Percentiles rank a stretch among this genome's conserved stretches.
phyloP scores from a whole-genome alignment of 2,113 vertebrate species.

The Chloropsis cyanopogon region DNA sequence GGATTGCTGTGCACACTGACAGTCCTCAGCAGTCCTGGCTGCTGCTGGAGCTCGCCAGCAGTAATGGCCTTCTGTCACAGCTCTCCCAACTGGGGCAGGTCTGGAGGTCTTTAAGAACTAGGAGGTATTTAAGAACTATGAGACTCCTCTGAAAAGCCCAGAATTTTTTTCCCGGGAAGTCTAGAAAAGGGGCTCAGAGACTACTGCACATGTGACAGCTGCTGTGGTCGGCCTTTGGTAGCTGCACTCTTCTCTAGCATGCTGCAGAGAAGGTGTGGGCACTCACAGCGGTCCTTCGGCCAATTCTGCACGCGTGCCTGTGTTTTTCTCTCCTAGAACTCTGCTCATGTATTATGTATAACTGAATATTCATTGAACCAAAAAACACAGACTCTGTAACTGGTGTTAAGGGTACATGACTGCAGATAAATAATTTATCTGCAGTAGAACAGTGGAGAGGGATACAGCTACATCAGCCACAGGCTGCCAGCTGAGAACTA shows the following conservation, averaged over 20 bases:
- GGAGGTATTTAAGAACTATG: background rate
- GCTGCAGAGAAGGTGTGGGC: background rate
- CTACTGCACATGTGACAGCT: background rate
- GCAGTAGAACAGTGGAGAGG: background rate
- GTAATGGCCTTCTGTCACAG: background rate
- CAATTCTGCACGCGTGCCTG: background rate
- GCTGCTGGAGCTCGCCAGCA: background rate
- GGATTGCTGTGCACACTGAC: background rate
- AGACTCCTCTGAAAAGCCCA: background rate
- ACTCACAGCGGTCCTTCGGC: fast-evolving
- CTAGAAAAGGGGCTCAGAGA: background rate
- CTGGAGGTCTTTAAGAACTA: background rate
- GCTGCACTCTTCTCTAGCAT: background rate
- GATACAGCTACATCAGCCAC: background rate
- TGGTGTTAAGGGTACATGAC: background rate
- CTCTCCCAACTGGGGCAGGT: background rate
- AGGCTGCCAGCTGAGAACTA: background rate
- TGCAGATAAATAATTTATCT: background rate
- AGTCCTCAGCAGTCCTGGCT: background rate
- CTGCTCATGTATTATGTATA: background rate
- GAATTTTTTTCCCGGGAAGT: background rate
- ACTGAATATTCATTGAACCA: background rate
- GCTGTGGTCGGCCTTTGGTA: background rate
- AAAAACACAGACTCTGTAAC: background rate
- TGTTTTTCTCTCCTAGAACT: background rate